Percentiles rank a stretch among this genome's conserved stretches.
These are phyloP conservation scores for Cybosia mesomella DNA, from an alignment of 2,888 invertebrate genomes.

Conservation along the genomic window DNA sequence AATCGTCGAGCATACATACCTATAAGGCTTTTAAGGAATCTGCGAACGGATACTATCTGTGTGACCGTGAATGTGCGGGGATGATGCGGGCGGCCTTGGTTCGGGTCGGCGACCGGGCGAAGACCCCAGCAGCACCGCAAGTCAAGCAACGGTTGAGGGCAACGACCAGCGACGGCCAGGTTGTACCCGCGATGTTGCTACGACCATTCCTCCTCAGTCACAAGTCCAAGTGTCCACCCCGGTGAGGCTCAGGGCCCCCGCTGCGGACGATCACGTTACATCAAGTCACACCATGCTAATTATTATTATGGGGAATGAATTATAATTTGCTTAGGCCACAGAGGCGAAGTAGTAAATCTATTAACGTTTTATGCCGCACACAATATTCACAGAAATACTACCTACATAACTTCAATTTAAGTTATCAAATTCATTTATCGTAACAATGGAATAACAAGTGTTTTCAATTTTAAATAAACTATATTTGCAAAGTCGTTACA, in stretches of 20 bases:
- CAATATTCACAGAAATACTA: background rate
- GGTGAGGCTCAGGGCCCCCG: conserved; percentile 48
- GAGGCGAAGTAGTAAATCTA: background rate
- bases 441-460: background rate
- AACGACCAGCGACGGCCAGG: conserved; percentile 79
- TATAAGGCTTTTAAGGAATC: conserved; percentile 63
- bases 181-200: conserved; percentile 68
- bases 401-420: background rate
- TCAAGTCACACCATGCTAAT: conserved; percentile 42
- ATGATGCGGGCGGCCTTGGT: conserved; percentile 85
- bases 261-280: conserved; percentile 40
- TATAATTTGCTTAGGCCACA: conserved; percentile 24
- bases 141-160: conserved; percentile 86
- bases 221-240: conserved; percentile 57
- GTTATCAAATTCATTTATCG: background rate
- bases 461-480: background rate
- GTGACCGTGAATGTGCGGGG: conserved; percentile 75
- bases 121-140: conserved; percentile 85
- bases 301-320: conserved; percentile 40
- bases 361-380: background rate
- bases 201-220: conserved; percentile 69
- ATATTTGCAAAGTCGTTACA: too few relatives aligned
- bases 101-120: conserved; percentile 86
- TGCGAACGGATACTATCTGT: conserved; percentile 75
- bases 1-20: conserved; percentile 48